Evolutionary conservation across 2,113 vertebrate species (phyloP).

Genomic region (Chinchilla lanigera): DNA sequence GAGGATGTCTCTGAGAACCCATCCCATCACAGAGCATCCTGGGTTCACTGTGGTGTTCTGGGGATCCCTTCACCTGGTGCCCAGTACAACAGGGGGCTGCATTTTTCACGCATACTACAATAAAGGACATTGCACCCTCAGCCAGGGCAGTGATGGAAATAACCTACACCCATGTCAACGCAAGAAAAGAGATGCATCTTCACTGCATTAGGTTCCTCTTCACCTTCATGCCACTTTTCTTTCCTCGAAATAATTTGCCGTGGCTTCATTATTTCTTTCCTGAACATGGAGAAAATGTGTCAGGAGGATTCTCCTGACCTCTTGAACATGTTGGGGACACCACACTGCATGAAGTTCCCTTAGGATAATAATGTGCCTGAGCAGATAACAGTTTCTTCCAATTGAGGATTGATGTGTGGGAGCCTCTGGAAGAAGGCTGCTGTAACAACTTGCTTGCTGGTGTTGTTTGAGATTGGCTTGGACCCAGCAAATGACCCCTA

Average conservation of each 20-base stretch:
- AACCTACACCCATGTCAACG: not conserved
- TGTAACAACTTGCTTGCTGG: not conserved
- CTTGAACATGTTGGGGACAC: not conserved
- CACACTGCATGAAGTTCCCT: not conserved
- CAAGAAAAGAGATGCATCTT: not conserved
- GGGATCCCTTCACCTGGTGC: not conserved
- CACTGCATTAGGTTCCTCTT: not conserved
- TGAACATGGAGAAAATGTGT: not conserved
- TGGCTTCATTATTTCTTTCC: conserved; percentile 6
- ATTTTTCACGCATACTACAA: not conserved
- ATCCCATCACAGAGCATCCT: not conserved
- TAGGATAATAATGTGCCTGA: not conserved
- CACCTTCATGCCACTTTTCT: not conserved
- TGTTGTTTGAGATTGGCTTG: conserved; percentile 8
- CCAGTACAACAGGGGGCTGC: not conserved
- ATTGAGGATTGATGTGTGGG: not conserved
- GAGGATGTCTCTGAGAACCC: not conserved
- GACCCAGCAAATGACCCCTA: not conserved
- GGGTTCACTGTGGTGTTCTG: accelerated
- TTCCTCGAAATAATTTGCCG: not conserved
- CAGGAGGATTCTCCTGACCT: not conserved
- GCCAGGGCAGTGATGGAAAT: not conserved
- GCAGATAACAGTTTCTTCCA: not conserved
- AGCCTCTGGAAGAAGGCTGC: not conserved
- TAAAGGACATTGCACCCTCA: not conserved